These are phyloP conservation scores for Vireo griseus DNA, from an alignment of 2,797 vertebrate genomes.

Conservation along the genomic window DNA sequence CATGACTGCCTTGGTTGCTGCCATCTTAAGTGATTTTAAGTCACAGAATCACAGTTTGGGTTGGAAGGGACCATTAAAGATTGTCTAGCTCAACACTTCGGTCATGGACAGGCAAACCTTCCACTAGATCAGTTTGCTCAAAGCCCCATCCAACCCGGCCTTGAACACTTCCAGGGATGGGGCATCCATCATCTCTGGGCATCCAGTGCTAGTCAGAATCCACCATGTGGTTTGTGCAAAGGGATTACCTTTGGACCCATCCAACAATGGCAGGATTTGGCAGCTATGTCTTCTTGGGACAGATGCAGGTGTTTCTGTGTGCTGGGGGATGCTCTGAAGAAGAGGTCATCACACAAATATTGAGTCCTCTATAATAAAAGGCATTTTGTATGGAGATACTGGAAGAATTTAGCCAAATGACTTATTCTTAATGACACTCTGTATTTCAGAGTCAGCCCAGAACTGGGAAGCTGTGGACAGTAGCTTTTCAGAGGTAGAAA, in stretches of 20 bases:
- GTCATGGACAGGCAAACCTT: rapidly evolving
- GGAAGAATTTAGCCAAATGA: neutral
- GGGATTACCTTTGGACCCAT: neutral
- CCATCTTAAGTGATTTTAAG: neutral
- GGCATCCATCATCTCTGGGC: neutral
- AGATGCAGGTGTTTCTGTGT: neutral
- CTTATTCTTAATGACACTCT: neutral
- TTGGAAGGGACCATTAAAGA: neutral
- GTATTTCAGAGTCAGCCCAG: slow-evolving; percentile 73
- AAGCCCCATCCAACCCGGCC: neutral
- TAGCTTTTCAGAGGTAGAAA: slow-evolving; percentile 62
- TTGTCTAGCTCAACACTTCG: too few relatives aligned
- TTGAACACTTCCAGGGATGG: neutral
- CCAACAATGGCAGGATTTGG: neutral
- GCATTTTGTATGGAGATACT: neutral
- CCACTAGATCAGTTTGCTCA: neutral
- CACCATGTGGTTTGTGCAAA: rapidly evolving
- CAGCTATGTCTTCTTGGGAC: neutral
- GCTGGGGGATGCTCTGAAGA: neutral
- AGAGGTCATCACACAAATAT: neutral
- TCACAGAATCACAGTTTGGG: neutral
- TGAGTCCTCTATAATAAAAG: neutral
- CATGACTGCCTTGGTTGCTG: neutral
- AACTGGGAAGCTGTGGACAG: slow-evolving; percentile 91
- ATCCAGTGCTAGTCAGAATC: neutral